phyloP scores from a whole-genome alignment of 2,888 invertebrate species.

The Acrobasis consociella region DNA sequence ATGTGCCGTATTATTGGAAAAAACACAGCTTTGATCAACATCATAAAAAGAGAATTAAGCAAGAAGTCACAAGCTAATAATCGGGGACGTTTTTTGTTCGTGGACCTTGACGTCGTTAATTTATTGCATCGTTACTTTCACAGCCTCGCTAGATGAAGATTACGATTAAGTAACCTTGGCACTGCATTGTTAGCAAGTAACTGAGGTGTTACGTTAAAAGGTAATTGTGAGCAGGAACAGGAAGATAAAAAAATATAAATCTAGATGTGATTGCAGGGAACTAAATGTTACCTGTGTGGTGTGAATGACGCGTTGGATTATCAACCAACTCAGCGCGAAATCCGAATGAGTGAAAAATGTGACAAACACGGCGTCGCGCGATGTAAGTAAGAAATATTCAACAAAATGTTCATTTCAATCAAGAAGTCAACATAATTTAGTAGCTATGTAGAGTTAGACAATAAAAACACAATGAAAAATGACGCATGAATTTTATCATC shows the following conservation, averaged over 20 bases:
- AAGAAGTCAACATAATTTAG: background rate
- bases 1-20: conserved; percentile 15
- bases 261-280: conserved; percentile 50
- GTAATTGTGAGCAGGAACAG: conserved; percentile 60
- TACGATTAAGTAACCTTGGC: background rate
- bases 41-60: conserved; percentile 13
- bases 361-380: conserved; percentile 37
- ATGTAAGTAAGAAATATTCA: background rate
- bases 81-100: conserved; percentile 33
- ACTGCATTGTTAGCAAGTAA: background rate
- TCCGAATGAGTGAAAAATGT: conserved; percentile 56
- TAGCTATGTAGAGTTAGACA: background rate
- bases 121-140: conserved; percentile 25
- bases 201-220: conserved; percentile 7
- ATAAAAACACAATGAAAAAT: background rate
- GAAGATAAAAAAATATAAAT: conserved; percentile 49
- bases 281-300: conserved; percentile 47
- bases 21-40: conserved; percentile 21
- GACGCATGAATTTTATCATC: background rate
- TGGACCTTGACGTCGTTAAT: conserved; percentile 30
- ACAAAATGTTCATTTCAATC: conserved; percentile 13
- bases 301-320: conserved; percentile 60
- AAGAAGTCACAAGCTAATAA: conserved; percentile 28
- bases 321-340: conserved; percentile 46
- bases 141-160: background rate